Percentiles rank a stretch among this genome's conserved stretches.
phyloP scores from a whole-genome alignment of 2,113 vertebrate genomes.

The Pteruthius melanotis region DNA sequence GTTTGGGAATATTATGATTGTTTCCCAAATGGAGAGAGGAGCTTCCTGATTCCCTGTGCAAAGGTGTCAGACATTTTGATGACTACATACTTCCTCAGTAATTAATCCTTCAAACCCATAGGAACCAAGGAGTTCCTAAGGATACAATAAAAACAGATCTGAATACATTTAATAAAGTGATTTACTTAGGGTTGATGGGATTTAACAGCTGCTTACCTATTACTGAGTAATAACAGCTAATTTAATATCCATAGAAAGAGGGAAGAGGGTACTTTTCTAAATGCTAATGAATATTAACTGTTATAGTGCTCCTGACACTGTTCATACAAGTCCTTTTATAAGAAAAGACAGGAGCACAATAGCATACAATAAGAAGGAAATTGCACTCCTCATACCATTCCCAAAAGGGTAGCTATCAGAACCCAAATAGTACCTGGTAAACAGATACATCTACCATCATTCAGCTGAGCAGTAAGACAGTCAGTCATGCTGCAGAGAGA shows the following conservation, averaged over 20 bases:
- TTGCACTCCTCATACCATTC: conserved; percentile 18
- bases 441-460: conserved; percentile 56
- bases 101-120: conserved; percentile 20
- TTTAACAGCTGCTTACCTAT: conserved; percentile 55
- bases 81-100: not conserved
- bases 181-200: conserved; percentile 51
- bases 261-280: not conserved
- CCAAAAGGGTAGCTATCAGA: conserved; percentile 22
- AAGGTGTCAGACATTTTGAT: not conserved
- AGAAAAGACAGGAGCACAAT: conserved; percentile 44
- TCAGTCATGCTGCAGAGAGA: conserved; percentile 38
- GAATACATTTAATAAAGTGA: conserved; percentile 44
- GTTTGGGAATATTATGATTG: conserved; percentile 5
- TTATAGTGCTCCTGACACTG: conserved; percentile 3
- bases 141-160: conserved; percentile 27
- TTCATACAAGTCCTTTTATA: conserved; percentile 20
- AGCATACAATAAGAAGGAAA: conserved; percentile 52
- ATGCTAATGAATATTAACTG: conserved; percentile 54
- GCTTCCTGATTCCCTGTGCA: not conserved
- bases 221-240: conserved; percentile 43
- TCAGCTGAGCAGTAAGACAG: conserved; percentile 24
- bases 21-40: conserved; percentile 9
- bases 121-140: conserved; percentile 1
- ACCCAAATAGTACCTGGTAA: conserved; percentile 55
- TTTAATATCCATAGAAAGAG: conserved; percentile 55